Percentiles rank a stretch among this genome's conserved stretches.
These are phyloP conservation scores for Zaprionus lineosus DNA, from an alignment of 2,888 invertebrate species.

Conservation along the genomic window DNA sequence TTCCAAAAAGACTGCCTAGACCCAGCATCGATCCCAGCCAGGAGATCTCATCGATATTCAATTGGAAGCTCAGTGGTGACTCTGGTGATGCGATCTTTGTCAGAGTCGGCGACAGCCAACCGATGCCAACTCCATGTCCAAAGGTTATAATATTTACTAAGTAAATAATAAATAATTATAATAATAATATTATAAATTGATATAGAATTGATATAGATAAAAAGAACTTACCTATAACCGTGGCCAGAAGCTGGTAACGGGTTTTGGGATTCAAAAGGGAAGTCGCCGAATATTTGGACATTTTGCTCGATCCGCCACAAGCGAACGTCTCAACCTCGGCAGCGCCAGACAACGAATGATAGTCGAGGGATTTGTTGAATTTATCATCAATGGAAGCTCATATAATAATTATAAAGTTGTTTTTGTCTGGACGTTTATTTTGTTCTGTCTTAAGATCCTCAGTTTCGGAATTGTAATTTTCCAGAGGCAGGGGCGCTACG, in stretches of 20 bases:
- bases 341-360: slow-evolving; percentile 9
- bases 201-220: background rate
- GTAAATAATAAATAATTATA: rapidly evolving
- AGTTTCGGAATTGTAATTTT: slow-evolving; percentile 1
- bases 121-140: slow-evolving; percentile 79
- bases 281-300: slow-evolving; percentile 22
- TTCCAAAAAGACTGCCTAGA: slow-evolving; percentile 77
- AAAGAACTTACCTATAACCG: slow-evolving; percentile 55
- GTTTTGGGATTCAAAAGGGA: slow-evolving; percentile 45
- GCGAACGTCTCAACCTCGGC: slow-evolving; percentile 10
- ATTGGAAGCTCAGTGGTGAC: slow-evolving; percentile 62
- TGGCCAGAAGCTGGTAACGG: slow-evolving; percentile 68
- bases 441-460: background rate
- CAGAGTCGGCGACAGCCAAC: slow-evolving; percentile 81
- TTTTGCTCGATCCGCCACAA: slow-evolving; percentile 1
- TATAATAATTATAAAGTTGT: slow-evolving; percentile 8
- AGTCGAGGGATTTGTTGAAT: background rate
- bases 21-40: slow-evolving; percentile 80
- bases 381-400: background rate
- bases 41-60: slow-evolving; percentile 69
- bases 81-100: slow-evolving; percentile 64
- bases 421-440: background rate
- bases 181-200: background rate
- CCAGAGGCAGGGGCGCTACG: background rate
- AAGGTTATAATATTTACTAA: slow-evolving; percentile 80